Conservation (phyloP, 2,113 vertebrate species). For the Phoenicopterus ruber region DNA sequence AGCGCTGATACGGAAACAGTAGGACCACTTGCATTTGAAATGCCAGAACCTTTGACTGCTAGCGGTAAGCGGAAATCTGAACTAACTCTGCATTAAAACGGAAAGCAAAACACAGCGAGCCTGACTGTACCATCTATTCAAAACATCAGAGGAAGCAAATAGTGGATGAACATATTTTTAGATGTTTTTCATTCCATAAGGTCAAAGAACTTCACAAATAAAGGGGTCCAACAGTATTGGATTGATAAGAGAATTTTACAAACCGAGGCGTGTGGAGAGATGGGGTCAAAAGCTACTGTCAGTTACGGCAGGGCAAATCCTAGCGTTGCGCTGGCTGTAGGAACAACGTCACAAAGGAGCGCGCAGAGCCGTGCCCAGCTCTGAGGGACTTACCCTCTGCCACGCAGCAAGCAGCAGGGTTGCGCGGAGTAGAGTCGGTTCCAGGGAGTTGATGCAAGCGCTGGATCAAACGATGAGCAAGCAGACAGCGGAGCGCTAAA, state of each 20-base stretch:
- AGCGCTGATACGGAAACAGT: background rate
- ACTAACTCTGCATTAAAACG: background rate
- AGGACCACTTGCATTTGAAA: background rate
- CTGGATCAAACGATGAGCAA: background rate
- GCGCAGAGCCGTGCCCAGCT: background rate
- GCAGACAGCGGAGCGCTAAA: background rate
- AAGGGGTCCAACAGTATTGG: background rate
- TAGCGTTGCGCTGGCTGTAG: background rate
- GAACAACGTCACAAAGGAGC: background rate
- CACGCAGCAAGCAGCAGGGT: background rate
- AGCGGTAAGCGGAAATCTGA: background rate
- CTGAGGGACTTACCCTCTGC: background rate
- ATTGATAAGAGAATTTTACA: background rate
- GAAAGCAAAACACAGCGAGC: background rate
- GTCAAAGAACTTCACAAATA: background rate
- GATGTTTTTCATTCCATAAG: background rate
- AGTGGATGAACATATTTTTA: background rate
- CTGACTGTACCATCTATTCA: background rate
- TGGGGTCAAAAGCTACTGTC: background rate
- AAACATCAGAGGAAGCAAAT: background rate
- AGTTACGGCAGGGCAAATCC: background rate
- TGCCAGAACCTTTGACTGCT: background rate
- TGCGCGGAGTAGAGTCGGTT: background rate
- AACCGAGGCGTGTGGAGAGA: fast-evolving
- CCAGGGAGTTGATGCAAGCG: background rate